phyloP scores from a whole-genome alignment of 2,113 vertebrate genomes.

The Neoarius graeffei region DNA sequence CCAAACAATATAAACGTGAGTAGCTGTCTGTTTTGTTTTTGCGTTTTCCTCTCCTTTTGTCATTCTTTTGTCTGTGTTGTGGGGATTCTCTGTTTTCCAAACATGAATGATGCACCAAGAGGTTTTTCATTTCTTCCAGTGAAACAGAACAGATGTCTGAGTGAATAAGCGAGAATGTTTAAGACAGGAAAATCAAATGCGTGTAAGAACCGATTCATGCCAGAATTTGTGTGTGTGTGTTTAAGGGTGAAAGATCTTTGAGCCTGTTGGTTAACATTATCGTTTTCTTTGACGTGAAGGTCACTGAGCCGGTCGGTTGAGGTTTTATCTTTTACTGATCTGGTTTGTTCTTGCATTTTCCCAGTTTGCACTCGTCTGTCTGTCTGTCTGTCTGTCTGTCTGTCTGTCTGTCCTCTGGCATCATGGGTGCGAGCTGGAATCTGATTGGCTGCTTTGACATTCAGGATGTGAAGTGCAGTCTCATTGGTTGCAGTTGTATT shows the following conservation, averaged over 20 bases:
- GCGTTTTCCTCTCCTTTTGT: too few species aligned
- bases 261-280: slow-evolving; percentile 25
- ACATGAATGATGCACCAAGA: background rate
- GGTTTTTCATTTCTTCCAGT: background rate
- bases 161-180: background rate
- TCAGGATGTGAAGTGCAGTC: background rate
- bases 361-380: background rate
- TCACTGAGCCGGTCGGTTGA: slow-evolving; percentile 34
- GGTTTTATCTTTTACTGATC: background rate
- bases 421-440: background rate
- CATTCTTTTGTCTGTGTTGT: too few species aligned
- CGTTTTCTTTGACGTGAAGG: background rate
- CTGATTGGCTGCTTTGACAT: background rate
- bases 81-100: background rate
- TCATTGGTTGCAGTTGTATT: background rate
- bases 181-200: background rate
- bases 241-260: background rate
- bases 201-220: background rate
- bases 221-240: background rate
- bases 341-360: background rate
- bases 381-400: too few species aligned
- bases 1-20: too few species aligned
- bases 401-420: background rate
- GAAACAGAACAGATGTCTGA: background rate
- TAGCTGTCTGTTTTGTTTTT: too few species aligned